Evolutionary conservation across 2,113 vertebrate genomes (phyloP).

Genomic region (Eptatretus burgeri): DNA sequence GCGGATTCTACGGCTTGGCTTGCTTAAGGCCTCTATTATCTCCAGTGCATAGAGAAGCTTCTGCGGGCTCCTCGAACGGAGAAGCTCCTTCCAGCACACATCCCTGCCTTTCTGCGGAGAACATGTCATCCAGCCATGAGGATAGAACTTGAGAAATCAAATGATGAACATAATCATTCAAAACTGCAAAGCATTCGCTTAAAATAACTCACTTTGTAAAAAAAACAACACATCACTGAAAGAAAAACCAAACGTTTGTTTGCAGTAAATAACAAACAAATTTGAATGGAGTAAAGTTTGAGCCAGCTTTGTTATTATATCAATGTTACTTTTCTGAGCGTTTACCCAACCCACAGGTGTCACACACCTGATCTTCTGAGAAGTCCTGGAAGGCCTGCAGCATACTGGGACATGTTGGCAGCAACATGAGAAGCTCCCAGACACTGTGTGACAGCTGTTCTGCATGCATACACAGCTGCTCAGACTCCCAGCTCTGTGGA

Average conservation of each 20-base stretch:
- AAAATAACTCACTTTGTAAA: background rate
- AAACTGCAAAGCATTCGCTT: background rate
- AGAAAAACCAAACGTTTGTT: background rate
- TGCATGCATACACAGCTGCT: constrained; percentile 88
- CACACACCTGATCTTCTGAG: constrained; percentile 55
- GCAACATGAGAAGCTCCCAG: constrained; percentile 89
- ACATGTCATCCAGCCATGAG: no score
- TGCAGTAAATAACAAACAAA: background rate
- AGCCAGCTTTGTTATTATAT: background rate
- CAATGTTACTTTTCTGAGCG: background rate
- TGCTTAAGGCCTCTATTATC: constrained; percentile 85
- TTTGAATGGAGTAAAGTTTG: background rate
- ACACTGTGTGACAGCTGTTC: constrained; percentile 86
- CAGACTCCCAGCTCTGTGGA: no score
- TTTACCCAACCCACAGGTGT: background rate
- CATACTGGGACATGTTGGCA: constrained; percentile 95
- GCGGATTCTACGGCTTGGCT: constrained; percentile 79
- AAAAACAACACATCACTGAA: background rate
- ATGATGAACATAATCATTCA: background rate
- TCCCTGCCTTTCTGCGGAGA: constrained; percentile 1
- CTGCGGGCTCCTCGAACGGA: constrained; percentile 81
- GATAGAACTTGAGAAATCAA: no score
- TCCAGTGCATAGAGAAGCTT: constrained; percentile 84
- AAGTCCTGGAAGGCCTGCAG: constrained; percentile 90
- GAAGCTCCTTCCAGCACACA: constrained; percentile 63